Conservation (phyloP, 2,888 invertebrate species). For the Cantharis flavilabris region DNA sequence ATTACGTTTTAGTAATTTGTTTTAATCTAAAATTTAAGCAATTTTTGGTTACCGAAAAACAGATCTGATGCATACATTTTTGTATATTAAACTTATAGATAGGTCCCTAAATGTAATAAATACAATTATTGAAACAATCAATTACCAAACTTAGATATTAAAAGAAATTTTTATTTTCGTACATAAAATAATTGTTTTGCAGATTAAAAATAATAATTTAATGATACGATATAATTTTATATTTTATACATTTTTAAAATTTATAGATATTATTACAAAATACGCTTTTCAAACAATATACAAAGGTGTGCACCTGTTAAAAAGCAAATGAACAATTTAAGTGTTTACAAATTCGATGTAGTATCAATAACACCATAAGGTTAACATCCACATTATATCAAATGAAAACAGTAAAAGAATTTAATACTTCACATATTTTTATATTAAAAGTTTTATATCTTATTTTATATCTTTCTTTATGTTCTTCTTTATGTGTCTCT, state of each 20-base stretch:
- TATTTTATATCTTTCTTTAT: too few species aligned
- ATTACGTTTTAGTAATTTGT: not conserved
- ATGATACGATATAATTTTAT: not conserved
- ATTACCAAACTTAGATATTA: conserved; percentile 10
- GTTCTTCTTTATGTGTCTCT: too few species aligned
- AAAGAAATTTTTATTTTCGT: conserved; percentile 6
- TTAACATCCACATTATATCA: not conserved
- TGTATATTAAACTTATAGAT: not conserved
- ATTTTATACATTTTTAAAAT: not conserved
- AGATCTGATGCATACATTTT: not conserved
- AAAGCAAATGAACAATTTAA: conserved; percentile 23
- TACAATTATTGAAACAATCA: conserved; percentile 17
- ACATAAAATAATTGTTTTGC: not conserved
- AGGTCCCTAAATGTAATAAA: not conserved
- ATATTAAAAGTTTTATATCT: not conserved
- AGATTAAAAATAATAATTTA: not conserved
- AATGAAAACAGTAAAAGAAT: not conserved
- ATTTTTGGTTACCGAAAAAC: not conserved
- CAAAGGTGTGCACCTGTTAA: conserved; percentile 31
- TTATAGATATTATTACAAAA: not conserved
- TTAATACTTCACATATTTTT: not conserved
- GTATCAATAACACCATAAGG: not conserved
- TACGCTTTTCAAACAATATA: conserved; percentile 11
- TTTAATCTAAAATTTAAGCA: not conserved
- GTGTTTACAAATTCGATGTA: not conserved